Evolutionary conservation across 2,113 vertebrate genomes (phyloP).

Genomic region (Trochalopteron elliotii): DNA sequence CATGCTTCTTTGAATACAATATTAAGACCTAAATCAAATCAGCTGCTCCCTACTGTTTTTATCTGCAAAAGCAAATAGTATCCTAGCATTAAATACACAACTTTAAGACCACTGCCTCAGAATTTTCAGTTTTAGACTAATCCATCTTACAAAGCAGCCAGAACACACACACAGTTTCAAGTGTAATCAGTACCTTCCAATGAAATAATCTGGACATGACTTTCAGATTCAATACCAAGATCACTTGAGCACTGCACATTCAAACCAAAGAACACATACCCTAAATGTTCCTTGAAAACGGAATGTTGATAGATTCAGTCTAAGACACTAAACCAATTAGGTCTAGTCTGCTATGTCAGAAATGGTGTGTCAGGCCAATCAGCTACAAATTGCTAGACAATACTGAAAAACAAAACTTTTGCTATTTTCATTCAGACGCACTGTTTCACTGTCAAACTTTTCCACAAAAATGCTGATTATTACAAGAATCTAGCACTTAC

Average conservation of each 20-base stretch:
- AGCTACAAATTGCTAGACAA: background rate
- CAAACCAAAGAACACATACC: constrained; percentile 58
- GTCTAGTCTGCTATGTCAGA: constrained; percentile 12
- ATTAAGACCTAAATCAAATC: constrained; percentile 27
- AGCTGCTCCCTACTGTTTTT: constrained; percentile 26
- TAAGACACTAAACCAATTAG: constrained; percentile 34
- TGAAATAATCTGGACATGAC: constrained; percentile 71
- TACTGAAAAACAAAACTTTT: constrained; percentile 19
- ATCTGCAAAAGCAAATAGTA: constrained; percentile 29
- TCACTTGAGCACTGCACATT: constrained; percentile 46
- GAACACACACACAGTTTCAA: constrained; percentile 32
- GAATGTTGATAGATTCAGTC: constrained; percentile 57
- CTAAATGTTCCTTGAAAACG: constrained; percentile 73
- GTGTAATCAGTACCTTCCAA: constrained; percentile 59
- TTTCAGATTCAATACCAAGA: constrained; percentile 49
- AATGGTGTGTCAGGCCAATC: constrained; percentile 29
- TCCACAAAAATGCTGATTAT: background rate
- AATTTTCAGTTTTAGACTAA: constrained; percentile 28
- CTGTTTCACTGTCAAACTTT: background rate
- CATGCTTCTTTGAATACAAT: background rate
- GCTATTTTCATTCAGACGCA: constrained; percentile 6
- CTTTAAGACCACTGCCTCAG: constrained; percentile 51
- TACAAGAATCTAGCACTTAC: background rate
- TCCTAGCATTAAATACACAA: background rate
- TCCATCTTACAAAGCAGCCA: constrained; percentile 15